Conservation (phyloP, 2,113 vertebrate genomes). For the Tychaedon coryphoeus region DNA sequence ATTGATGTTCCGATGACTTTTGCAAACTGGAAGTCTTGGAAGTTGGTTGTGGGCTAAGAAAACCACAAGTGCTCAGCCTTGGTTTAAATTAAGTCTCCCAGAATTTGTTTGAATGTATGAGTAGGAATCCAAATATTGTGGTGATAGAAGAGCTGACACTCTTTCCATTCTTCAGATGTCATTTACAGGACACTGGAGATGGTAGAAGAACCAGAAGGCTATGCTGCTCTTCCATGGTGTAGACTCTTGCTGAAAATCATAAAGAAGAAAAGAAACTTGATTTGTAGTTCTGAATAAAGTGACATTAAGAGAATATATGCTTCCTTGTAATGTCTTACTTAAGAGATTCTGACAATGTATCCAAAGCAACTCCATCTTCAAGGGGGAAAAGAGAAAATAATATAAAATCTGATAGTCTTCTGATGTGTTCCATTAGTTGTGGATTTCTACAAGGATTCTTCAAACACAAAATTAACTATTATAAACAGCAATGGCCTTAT, state of each 20-base stretch:
- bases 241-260: neutral
- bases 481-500: neutral
- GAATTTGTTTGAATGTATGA: slow-evolving; percentile 45
- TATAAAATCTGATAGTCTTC: neutral
- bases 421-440: neutral
- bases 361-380: neutral
- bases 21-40: slow-evolving; percentile 40
- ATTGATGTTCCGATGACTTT: slow-evolving; percentile 49
- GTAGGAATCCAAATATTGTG: slow-evolving; percentile 8
- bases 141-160: neutral
- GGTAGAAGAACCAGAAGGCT: neutral
- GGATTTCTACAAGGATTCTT: neutral
- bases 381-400: neutral
- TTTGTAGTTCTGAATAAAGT: neutral
- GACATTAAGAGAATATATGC: neutral
- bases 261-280: neutral
- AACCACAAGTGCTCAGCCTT: slow-evolving; percentile 20
- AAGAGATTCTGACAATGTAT: neutral
- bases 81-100: slow-evolving; percentile 19
- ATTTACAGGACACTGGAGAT: neutral
- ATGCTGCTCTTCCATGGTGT: neutral
- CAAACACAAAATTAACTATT: neutral
- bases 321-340: neutral
- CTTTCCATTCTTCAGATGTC: neutral
- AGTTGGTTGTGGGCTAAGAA: slow-evolving; percentile 31